Percentiles rank a stretch among this genome's conserved stretches.
Conservation (phyloP, 1,140 invertebrate species). For the Agrypnia vestita region DNA sequence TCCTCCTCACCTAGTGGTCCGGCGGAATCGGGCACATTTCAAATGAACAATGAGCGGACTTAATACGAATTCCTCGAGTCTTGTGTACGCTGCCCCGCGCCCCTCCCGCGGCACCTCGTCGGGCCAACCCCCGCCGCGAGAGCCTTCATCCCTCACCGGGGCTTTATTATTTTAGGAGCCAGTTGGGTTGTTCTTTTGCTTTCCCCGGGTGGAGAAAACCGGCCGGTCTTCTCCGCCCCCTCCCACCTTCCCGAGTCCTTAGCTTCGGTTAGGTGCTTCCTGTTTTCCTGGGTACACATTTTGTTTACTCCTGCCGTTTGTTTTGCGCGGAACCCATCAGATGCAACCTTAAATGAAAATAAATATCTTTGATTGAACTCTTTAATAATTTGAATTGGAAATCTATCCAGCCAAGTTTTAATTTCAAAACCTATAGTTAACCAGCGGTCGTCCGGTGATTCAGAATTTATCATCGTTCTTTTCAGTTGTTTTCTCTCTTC, state of each 20-base stretch:
- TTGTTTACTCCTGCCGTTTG: slow-evolving; percentile 44
- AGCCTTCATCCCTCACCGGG: slow-evolving; percentile 44
- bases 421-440: no score
- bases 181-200: slow-evolving; percentile 51
- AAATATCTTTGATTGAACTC: no score
- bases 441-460: no score
- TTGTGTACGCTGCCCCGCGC: slow-evolving; percentile 13
- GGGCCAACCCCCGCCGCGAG: slow-evolving; percentile 15
- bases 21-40: slow-evolving; percentile 46
- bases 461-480: no score
- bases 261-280: slow-evolving; percentile 33
- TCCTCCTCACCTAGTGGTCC: slow-evolving; percentile 7
- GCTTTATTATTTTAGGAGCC: slow-evolving; percentile 58
- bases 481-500: no score
- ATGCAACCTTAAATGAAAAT: background rate
- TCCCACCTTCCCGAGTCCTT: slow-evolving; percentile 11
- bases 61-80: slow-evolving; percentile 58
- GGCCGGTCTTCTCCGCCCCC: background rate
- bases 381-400: background rate
- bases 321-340: slow-evolving; percentile 25
- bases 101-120: background rate
- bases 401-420: background rate
- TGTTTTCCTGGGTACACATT: slow-evolving; percentile 49
- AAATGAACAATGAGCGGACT: slow-evolving; percentile 59
- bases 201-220: slow-evolving; percentile 32